A percentile compares a stretch with the other conserved stretches of the same genome.
phyloP scores from a whole-genome alignment of 2,888 invertebrate genomes.

The Apodemia zela region DNA sequence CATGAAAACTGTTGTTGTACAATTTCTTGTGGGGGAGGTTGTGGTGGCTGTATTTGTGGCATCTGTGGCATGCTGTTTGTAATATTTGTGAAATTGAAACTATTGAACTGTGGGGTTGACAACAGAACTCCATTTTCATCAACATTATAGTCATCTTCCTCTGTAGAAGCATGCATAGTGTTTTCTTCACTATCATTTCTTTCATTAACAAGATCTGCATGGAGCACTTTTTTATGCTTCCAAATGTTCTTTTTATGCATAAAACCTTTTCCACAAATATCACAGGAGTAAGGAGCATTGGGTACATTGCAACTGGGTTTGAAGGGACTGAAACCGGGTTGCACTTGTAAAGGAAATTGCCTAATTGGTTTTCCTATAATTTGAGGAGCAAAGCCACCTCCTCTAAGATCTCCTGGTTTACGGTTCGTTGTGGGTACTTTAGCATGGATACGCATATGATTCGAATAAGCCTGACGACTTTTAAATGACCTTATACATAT shows the following conservation, averaged over 20 bases:
- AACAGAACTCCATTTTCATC: conserved; percentile 67
- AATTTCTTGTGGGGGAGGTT: conserved; percentile 43
- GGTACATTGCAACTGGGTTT: conserved; percentile 66
- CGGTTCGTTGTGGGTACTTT: conserved; percentile 75
- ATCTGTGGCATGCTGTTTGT: conserved; percentile 48
- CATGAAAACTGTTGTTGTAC: conserved; percentile 54
- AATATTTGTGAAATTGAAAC: conserved; percentile 67
- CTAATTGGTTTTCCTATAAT: conserved; percentile 69
- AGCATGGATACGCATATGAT: conserved; percentile 77
- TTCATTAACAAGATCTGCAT: conserved; percentile 67
- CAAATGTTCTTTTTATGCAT: conserved; percentile 79
- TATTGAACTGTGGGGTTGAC: conserved; percentile 74
- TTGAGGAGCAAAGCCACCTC: conserved; percentile 54
- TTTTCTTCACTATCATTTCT: conserved; percentile 74
- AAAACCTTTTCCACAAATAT: conserved; percentile 83
- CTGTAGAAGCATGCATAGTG: conserved; percentile 74
- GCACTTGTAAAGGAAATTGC: conserved; percentile 52
- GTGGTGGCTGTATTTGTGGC: conserved; percentile 1
- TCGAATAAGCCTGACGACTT: conserved; percentile 77
- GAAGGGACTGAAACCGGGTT: conserved; percentile 55
- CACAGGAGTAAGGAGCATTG: conserved; percentile 79
- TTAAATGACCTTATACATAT: conserved; percentile 82
- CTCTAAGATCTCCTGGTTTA: conserved; percentile 59
- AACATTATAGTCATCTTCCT: conserved; percentile 69
- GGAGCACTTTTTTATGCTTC: conserved; percentile 77